Conservation (phyloP, 2,113 vertebrate genomes). For the Falco punctatus region DNA sequence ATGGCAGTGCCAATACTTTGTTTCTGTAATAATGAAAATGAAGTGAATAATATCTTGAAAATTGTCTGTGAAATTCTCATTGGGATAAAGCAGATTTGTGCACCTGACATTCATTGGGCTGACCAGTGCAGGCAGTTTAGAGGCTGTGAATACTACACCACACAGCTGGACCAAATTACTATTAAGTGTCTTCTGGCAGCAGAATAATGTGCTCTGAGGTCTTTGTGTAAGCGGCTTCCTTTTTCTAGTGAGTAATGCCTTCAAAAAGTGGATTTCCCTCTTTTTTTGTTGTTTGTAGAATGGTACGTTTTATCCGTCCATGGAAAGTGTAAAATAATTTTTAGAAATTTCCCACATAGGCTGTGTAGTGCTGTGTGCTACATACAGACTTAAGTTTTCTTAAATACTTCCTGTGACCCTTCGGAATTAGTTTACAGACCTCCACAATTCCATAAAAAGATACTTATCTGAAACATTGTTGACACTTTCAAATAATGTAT, state of each 20-base stretch:
- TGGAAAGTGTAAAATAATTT: not conserved
- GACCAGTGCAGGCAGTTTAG: not conserved
- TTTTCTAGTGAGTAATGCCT: not conserved
- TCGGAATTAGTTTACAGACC: not conserved
- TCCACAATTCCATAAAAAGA: not conserved
- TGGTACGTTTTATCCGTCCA: not conserved
- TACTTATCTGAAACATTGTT: not conserved
- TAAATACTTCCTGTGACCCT: not conserved
- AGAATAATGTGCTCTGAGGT: not conserved
- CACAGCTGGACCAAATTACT: not conserved
- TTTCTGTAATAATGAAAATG: not conserved
- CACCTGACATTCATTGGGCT: not conserved
- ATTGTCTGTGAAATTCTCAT: not conserved
- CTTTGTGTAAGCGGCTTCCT: not conserved
- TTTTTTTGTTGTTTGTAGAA: not conserved
- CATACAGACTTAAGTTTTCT: not conserved
- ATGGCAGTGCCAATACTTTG: not conserved
- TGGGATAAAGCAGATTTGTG: not conserved
- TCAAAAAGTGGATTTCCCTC: not conserved
- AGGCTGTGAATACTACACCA: not conserved
- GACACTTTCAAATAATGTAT: not conserved
- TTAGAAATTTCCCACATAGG: not conserved
- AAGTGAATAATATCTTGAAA: not conserved
- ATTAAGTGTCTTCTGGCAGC: not conserved
- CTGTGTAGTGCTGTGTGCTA: not conserved